Base-by-base conservation (phyloP, 2,113 vertebrate species). In the Xyrauchen texanus region DNA sequence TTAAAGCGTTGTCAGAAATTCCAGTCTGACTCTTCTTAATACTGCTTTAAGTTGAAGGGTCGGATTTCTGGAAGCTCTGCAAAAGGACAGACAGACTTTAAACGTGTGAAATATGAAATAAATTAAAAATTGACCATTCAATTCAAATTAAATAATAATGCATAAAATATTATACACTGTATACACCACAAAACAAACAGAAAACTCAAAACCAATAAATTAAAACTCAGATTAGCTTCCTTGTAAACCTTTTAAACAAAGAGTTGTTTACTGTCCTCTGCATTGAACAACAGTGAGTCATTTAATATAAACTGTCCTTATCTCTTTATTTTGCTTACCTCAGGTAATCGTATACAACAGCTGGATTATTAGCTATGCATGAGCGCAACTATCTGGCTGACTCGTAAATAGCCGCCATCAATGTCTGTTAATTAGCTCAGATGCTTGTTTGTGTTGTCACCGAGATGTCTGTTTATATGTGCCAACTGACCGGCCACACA, bases 391-490 rank as follows among this genome's bases (percentile, higher is more conserved):
- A 61, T 68, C 44, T 45, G 49, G 47, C 57, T 57, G 68, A 58
- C 45, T 65, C 70, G 68, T 57, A 80, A 80, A 83, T 80, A 66
- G 55, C 13, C 44, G 45, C 68, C 66, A 46, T 60, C 44, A 44
- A 61, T 67, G 66, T 47, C 68, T 55, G 58, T 79, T 79, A 83
- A 79, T 83, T 69, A 62, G 52, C 15, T 47, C 44, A 47, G 52
- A 62, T 49, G 70, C 78, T 76, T 79, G 66, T 76, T 69, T 83
- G 71, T 60, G 63, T 72, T 76, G 63, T 79, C 52, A 74, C 42
- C 9, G 53, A 16, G 64, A 68, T 65, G 58, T 52, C 42, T 46
- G 45, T 53, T 78, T 70, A 53, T 58, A 47, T 69, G 77, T 81
- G 77, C 47, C 78, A 57, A 13, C 60, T 34, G 60, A 42, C 62